Evolutionary conservation across 2,888 invertebrate genomes (phyloP).

Genomic region (Pristionchus mayeri): DNA sequence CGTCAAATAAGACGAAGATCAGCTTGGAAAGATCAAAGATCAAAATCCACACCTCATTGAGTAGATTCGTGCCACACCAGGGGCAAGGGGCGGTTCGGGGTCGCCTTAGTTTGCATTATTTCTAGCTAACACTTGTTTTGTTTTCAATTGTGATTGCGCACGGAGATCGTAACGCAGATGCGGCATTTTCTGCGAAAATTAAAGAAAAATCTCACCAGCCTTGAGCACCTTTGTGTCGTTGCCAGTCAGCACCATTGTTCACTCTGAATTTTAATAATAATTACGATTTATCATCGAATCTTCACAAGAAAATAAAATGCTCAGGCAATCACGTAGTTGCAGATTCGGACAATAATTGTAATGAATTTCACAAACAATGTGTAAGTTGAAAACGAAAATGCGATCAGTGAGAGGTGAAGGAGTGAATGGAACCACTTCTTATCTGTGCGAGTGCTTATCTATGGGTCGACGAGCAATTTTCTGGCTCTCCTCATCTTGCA

Average conservation of each 20-base stretch:
- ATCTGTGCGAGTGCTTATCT: too few relatives aligned
- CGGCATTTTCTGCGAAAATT: too few relatives aligned
- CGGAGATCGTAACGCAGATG: too few relatives aligned
- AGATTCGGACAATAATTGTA: too few relatives aligned
- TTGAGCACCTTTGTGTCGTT: conserved; percentile 47
- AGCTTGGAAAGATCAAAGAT: conserved; percentile 20
- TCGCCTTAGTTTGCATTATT: conserved; percentile 29
- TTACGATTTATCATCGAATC: not conserved
- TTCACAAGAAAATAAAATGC: not conserved
- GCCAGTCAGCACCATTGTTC: not conserved
- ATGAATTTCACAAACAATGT: too few relatives aligned
- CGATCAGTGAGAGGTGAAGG: not conserved
- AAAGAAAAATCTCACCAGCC: not conserved
- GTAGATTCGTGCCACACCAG: conserved; percentile 84
- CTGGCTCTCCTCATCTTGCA: not conserved
- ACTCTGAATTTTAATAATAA: not conserved
- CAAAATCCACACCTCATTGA: conserved; percentile 82
- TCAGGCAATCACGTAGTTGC: too few relatives aligned
- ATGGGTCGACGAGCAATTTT: too few relatives aligned
- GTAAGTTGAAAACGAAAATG: not conserved
- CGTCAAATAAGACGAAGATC: too few relatives aligned
- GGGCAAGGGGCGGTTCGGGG: conserved; percentile 54
- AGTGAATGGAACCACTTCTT: not conserved
- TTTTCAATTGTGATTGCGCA: not conserved
- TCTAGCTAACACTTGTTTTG: too few relatives aligned